phyloP scores from a whole-genome alignment of 2,888 invertebrate genomes.

The Caenorhabditis auriculariae region DNA sequence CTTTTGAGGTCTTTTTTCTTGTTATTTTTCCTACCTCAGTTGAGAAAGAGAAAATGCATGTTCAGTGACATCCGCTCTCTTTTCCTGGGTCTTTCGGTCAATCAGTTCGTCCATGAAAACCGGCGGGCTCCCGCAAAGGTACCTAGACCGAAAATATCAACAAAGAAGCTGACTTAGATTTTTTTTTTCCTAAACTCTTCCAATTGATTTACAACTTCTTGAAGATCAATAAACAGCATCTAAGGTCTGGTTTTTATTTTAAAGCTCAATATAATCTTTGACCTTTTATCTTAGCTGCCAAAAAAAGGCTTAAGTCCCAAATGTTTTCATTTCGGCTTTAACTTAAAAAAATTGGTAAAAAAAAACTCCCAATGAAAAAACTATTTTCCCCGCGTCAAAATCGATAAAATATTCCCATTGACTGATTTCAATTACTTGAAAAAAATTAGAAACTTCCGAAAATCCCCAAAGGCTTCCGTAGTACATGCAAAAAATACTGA shows the following conservation, averaged over 20 bases:
- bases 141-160: constrained; percentile 1
- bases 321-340: no score
- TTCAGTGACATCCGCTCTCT: constrained; percentile 7
- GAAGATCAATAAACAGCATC: no score
- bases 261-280: no score
- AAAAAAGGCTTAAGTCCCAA: neutral
- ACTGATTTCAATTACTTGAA: no score
- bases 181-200: no score
- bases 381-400: no score
- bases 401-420: no score
- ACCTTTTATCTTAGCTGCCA: neutral
- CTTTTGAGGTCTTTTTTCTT: neutral
- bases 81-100: constrained; percentile 12
- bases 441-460: no score
- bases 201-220: neutral
- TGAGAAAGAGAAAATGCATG: constrained; percentile 25
- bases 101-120: constrained; percentile 52
- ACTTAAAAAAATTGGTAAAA: no score
- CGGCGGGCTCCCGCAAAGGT: constrained; percentile 58
- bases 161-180: no score
- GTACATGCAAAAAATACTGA: neutral
- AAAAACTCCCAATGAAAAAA: no score
- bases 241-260: no score
- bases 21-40: constrained; percentile 2
- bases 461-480: neutral